Conservation (phyloP, 2,113 vertebrate species). For the Telmatochromis brachygnathus region DNA sequence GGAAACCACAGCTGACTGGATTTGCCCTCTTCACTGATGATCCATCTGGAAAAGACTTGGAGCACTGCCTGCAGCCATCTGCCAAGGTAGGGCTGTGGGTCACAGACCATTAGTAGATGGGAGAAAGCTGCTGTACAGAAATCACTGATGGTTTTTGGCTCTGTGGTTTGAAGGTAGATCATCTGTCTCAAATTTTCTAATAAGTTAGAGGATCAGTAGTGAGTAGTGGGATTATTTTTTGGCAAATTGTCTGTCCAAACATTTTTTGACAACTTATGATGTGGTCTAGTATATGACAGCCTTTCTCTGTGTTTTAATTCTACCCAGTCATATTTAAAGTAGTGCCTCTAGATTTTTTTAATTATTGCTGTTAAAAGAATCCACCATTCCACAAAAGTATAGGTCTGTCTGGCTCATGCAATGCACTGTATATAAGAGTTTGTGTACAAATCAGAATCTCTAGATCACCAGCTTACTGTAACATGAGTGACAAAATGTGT, state of each 20-base stretch:
- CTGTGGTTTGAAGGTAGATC: neutral
- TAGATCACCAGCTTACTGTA: neutral
- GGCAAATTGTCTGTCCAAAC: neutral
- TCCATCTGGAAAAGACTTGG: constrained; percentile 80
- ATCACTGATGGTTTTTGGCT: neutral
- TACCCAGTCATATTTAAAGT: neutral
- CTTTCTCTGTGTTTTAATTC: neutral
- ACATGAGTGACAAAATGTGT: neutral
- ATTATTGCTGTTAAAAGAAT: neutral
- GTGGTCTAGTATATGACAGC: neutral
- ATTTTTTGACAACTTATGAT: neutral
- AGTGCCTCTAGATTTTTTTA: neutral
- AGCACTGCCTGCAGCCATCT: constrained; percentile 78
- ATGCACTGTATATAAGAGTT: neutral
- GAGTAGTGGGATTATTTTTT: neutral
- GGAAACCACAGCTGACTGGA: constrained; percentile 76
- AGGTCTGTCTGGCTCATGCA: neutral
- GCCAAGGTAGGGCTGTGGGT: constrained; percentile 70
- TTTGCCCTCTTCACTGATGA: constrained; percentile 84
- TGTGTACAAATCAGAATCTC: neutral
- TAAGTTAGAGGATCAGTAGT: neutral
- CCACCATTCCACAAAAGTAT: neutral
- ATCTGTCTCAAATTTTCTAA: neutral
- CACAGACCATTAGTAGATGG: neutral
- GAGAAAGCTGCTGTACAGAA: neutral